These are phyloP conservation scores for Crambe crambe DNA, from an alignment of 37 sponge, comb jelly and placozoan genomes.

Conservation along the genomic window DNA sequence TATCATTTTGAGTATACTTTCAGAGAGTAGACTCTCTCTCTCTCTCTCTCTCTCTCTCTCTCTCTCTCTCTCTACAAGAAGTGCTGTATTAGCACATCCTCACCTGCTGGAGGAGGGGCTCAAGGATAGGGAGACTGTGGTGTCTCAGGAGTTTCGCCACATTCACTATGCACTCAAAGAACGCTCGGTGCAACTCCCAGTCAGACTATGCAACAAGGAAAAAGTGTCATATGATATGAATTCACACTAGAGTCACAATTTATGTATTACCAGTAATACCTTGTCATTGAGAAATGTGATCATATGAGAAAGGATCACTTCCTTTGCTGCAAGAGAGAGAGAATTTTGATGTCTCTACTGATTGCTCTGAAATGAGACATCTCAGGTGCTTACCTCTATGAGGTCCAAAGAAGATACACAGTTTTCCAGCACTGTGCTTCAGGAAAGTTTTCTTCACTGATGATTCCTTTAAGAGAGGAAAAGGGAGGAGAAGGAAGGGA, in stretches of 20 bases:
- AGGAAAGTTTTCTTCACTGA: slow-evolving; percentile 86
- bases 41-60: not conserved
- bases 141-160: slow-evolving; percentile 86
- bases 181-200: slow-evolving; percentile 92
- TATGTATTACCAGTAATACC: too few species aligned
- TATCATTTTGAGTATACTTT: too few species aligned
- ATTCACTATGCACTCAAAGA: slow-evolving; percentile 90
- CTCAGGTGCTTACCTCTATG: slow-evolving; percentile 66
- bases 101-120: slow-evolving; percentile 86
- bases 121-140: slow-evolving; percentile 79
- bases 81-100: not conserved
- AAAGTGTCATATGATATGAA: not conserved
- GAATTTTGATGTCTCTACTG: too few species aligned
- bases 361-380: not conserved
- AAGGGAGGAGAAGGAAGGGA: not conserved
- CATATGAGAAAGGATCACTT: slow-evolving; percentile 95
- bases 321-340: slow-evolving; percentile 70
- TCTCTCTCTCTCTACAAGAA: not conserved
- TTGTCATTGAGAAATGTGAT: slow-evolving; percentile 98
- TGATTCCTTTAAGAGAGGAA: slow-evolving; percentile 54
- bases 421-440: slow-evolving; percentile 71
- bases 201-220: slow-evolving; percentile 51
- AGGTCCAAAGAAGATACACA: slow-evolving; percentile 94
- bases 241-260: not conserved
- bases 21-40: not conserved